Conservation (phyloP, 1,140 invertebrate species). For the Cydia amplana region DNA sequence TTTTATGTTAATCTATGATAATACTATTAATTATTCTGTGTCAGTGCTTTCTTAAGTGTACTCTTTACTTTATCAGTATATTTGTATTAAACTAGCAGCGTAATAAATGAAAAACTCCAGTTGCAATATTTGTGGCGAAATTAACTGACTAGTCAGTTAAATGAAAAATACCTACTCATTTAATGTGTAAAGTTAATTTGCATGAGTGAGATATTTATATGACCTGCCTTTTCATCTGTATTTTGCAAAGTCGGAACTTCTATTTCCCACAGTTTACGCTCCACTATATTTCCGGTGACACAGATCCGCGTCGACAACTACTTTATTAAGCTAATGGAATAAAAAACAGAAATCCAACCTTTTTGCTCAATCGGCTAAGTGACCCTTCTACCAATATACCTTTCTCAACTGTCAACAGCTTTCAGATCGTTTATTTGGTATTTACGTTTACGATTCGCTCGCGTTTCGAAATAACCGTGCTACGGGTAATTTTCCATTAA, state of each 20-base stretch:
- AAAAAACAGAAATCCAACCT: not conserved
- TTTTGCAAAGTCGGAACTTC: not conserved
- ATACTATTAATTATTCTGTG: too few species aligned
- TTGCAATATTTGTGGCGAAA: too few species aligned
- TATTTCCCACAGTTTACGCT: too few species aligned
- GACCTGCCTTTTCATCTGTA: not conserved
- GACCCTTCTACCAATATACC: not conserved
- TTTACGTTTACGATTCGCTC: constrained; percentile 27
- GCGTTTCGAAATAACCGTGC: not conserved
- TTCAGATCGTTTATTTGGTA: not conserved
- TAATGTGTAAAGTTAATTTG: too few species aligned
- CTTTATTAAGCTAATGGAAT: constrained; percentile 28
- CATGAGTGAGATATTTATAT: too few species aligned
- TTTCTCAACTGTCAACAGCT: not conserved
- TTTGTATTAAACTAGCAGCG: too few species aligned
- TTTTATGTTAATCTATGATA: too few species aligned
- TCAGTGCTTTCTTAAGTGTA: too few species aligned
- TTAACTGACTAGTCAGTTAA: too few species aligned
- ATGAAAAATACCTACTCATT: too few species aligned
- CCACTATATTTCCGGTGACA: not conserved
- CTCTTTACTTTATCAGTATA: too few species aligned
- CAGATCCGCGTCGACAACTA: constrained; percentile 18
- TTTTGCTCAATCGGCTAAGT: not conserved
- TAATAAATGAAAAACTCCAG: too few species aligned
- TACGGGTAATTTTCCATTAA: constrained; percentile 31